phyloP scores from a whole-genome alignment of 2,797 vertebrate species.

The Anas bernieri region DNA sequence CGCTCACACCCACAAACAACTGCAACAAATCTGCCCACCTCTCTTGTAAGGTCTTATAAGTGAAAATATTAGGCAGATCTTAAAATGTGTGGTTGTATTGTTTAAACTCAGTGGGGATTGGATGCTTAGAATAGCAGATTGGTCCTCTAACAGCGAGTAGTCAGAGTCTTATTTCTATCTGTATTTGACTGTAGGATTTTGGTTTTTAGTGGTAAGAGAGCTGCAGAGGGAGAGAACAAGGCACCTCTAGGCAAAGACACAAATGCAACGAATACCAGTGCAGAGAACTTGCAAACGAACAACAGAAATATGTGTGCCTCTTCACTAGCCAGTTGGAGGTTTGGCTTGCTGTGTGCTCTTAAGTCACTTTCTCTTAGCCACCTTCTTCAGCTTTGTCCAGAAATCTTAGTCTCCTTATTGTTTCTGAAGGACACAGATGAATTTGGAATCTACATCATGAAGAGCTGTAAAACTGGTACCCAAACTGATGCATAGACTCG shows the following conservation, averaged over 20 bases:
- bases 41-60: background rate
- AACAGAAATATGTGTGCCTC: background rate
- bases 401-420: background rate
- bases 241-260: background rate
- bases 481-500: background rate
- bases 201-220: background rate
- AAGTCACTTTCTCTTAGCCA: background rate
- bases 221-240: background rate
- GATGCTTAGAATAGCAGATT: background rate
- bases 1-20: fast-evolving
- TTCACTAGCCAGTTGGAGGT: background rate
- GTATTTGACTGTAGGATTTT: background rate
- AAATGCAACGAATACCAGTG: background rate
- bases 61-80: background rate
- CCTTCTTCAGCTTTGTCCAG: background rate
- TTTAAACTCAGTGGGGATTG: background rate
- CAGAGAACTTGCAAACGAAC: background rate
- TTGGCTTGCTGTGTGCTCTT: background rate
- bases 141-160: background rate
- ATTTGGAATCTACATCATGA: background rate
- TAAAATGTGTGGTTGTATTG: background rate
- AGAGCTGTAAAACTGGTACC: background rate
- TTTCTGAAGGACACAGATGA: background rate
- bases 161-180: background rate
- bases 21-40: background rate